Base-by-base conservation (phyloP, 2,797 vertebrate species). In the Micropoecilia bifurca region DNA sequence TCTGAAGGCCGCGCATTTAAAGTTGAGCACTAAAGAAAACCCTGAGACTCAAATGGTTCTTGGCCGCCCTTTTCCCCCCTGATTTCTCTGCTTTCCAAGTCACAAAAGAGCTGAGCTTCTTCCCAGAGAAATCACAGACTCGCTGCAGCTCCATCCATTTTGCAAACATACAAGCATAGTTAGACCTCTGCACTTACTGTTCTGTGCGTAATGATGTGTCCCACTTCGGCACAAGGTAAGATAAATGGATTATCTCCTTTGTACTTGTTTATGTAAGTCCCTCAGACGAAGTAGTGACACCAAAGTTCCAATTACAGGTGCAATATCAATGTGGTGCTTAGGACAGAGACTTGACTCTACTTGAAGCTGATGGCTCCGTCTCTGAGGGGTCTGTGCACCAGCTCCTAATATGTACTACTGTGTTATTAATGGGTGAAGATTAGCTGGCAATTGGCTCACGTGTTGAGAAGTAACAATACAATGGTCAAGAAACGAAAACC, bases 301-400 rank as follows among this genome's bases (percentile, higher is more conserved):
- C 76, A 88, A 88, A 90, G 84, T 82, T 93, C 93, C 92, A 94
- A 95, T 93, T 95, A 94, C 91, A 89, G 87, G 87, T 77, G 85
- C 89, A 89, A 93, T 94, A 94, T 93, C 93, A 93, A 91, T 93
- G 91, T 89, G 88, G 85, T 92, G 88, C 92, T 92, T 91, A 92
- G 89, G 86, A 80, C 50, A 4, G 82, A 89, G 89, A 85, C 89
- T 92, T 91, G 86, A 93, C 88, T 93, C 85, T 88, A 91, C 89
- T 95, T 92, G 90, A 74, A 84, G 90, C 80, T 90, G 91, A 88
- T 91, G 68, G 89, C 75, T 75, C 55, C 46, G 85, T 91, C 93
- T 93, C 92, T 80, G 39, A 79, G 80, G 66, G 92, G 85, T 89
- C 90, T 91, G 92, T 85, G 86, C 78, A 87, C 47, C 46, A 16